phyloP scores from a whole-genome alignment of 2,113 vertebrate species.

The Ammospiza nelsoni region DNA sequence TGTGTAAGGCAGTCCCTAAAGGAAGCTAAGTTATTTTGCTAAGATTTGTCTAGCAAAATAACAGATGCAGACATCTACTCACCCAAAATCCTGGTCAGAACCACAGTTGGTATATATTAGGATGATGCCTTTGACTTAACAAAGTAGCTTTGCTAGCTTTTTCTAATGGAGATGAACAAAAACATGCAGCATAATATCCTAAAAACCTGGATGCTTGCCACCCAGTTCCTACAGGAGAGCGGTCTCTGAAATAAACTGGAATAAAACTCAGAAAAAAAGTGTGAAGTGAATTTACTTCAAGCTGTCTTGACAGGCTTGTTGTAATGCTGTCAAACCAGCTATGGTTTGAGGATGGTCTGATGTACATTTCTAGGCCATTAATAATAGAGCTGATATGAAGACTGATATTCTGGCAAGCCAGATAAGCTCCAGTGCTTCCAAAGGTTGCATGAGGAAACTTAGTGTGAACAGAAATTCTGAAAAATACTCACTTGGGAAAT shows the following conservation, averaged over 20 bases:
- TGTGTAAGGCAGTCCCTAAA: background rate
- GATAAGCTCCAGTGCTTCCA: background rate
- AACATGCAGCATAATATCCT: background rate
- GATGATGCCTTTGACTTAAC: background rate
- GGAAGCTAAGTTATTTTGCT: background rate
- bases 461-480: background rate
- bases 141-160: background rate
- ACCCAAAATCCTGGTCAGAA: background rate
- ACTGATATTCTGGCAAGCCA: background rate
- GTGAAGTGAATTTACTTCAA: background rate
- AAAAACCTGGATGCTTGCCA: background rate
- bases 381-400: background rate
- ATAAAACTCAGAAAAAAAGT: background rate
- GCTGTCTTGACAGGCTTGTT: background rate
- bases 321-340: background rate
- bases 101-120: background rate
- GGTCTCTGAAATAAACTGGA: background rate
- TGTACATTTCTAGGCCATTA: conserved; percentile 11
- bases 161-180: background rate
- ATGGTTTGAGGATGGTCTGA: background rate
- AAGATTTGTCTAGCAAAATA: background rate
- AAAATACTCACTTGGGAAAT: background rate
- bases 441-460: background rate
- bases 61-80: background rate
- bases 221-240: background rate